Evolutionary conservation across 2,113 vertebrate genomes (phyloP).

Genomic region (Entelurus aequoreus): DNA sequence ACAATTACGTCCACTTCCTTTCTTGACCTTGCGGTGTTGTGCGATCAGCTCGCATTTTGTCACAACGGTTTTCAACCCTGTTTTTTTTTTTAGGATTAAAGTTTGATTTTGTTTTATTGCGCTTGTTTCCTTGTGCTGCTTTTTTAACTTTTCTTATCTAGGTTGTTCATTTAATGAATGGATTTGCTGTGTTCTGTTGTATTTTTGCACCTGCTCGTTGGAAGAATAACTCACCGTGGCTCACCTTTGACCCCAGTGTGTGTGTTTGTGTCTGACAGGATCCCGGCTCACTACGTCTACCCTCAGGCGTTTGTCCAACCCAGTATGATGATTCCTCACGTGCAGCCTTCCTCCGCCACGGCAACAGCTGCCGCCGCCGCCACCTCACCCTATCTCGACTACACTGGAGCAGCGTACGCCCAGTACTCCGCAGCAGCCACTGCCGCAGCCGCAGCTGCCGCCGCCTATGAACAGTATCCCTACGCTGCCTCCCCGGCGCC

Average conservation of each 20-base stretch:
- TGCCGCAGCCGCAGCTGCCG: conserved; percentile 69
- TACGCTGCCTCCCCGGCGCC: conserved; percentile 89
- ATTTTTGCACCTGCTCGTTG: conserved; percentile 60
- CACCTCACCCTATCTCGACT: conserved; percentile 89
- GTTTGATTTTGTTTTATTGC: conserved; percentile 40
- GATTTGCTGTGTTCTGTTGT: conserved; percentile 69
- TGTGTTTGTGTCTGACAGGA: conserved; percentile 76
- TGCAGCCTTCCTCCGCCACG: conserved; percentile 80
- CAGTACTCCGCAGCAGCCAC: conserved; percentile 85
- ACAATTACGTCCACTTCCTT: conserved; percentile 42
- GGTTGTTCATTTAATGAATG: conserved; percentile 64
- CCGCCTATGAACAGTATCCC: conserved; percentile 90
- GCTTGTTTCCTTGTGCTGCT: conserved; percentile 65
- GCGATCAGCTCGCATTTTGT: conserved; percentile 62
- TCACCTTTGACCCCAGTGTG: conserved; percentile 35
- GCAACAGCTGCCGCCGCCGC: conserved; percentile 72
- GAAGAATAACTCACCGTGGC: neutral
- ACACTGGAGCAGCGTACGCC: conserved; percentile 88
- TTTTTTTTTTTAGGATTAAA: conserved; percentile 46
- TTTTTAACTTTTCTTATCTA: conserved; percentile 55
- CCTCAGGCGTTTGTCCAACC: conserved; percentile 95
- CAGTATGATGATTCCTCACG: conserved; percentile 88
- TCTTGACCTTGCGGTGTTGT: conserved; percentile 56
- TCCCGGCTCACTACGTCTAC: conserved; percentile 94
- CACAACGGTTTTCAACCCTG: conserved; percentile 45